Evolutionary conservation across 1,140 invertebrate genomes (phyloP).

Genomic region (Pemphigus obesinymphae): DNA sequence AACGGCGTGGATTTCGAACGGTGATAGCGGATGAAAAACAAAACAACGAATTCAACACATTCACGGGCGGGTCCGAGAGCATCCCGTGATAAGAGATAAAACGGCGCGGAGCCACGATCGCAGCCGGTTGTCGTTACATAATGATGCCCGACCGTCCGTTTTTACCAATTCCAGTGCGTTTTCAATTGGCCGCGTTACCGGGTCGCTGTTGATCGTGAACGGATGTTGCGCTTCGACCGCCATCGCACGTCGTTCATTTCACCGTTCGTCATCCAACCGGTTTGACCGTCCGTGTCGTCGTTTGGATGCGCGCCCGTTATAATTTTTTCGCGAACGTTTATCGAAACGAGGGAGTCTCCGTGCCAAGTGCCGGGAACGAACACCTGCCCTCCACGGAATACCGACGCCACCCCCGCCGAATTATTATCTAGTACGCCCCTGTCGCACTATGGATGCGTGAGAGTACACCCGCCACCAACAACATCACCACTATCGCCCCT

Average conservation of each 20-base stretch:
- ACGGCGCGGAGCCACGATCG: background rate
- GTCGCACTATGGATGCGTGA: background rate
- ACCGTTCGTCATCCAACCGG: background rate
- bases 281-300: background rate
- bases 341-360: background rate
- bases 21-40: background rate
- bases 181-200: background rate
- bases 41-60: background rate
- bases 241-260: background rate
- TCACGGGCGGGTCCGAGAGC: constrained; percentile 29
- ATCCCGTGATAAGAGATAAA: constrained; percentile 33
- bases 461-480: background rate
- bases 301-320: background rate
- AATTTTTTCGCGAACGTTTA: too few relatives aligned
- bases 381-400: background rate
- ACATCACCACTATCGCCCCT: background rate
- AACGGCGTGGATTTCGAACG: background rate
- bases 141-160: background rate
- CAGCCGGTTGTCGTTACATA: constrained; percentile 15
- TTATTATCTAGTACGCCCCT: too few relatives aligned
- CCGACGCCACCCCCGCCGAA: too few relatives aligned
- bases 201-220: background rate
- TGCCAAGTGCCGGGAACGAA: background rate
- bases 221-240: background rate
- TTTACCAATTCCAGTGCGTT: background rate